phyloP scores from a whole-genome alignment of 2,113 vertebrate genomes.

The Poeciliopsis occidentalis region DNA sequence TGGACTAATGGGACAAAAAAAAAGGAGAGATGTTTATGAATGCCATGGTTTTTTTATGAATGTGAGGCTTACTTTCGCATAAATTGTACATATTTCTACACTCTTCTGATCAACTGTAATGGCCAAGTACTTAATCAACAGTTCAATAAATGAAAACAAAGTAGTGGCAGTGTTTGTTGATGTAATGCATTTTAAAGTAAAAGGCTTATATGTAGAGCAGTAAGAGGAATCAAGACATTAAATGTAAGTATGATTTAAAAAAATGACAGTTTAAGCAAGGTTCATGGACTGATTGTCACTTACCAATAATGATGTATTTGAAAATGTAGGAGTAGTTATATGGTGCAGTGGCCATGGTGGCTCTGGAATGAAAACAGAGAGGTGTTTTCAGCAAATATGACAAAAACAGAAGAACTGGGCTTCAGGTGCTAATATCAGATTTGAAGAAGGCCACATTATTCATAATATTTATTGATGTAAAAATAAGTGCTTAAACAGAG shows the following conservation, averaged over 20 bases:
- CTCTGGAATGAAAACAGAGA: conserved; percentile 80
- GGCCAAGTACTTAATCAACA: not conserved
- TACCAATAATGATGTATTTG: conserved; percentile 99
- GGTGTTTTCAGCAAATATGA: not conserved
- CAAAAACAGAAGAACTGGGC: not conserved
- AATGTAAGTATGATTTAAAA: too few relatives aligned
- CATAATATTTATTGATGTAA: too few relatives aligned
- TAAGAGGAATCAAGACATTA: not conserved
- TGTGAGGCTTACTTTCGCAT: too few relatives aligned
- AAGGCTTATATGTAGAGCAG: not conserved
- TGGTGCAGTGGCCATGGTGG: conserved; percentile 99
- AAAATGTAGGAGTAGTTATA: conserved; percentile 99
- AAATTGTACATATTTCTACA: not conserved
- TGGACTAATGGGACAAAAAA: not conserved
- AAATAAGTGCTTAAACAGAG: too few relatives aligned
- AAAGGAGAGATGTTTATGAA: not conserved
- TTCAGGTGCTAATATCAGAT: too few relatives aligned
- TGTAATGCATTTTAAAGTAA: not conserved
- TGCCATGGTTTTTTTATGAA: too few relatives aligned
- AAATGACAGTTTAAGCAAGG: not conserved
- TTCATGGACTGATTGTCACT: conserved; percentile 68
- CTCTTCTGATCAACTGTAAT: not conserved
- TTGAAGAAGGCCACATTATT: too few relatives aligned
- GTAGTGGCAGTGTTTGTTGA: too few relatives aligned
- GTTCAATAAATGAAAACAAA: not conserved